Percentiles rank a stretch among this genome's conserved stretches.
These are phyloP conservation scores for Corydoras sp. DNA, from an alignment of 2,113 vertebrate genomes.

Conservation along the genomic window DNA sequence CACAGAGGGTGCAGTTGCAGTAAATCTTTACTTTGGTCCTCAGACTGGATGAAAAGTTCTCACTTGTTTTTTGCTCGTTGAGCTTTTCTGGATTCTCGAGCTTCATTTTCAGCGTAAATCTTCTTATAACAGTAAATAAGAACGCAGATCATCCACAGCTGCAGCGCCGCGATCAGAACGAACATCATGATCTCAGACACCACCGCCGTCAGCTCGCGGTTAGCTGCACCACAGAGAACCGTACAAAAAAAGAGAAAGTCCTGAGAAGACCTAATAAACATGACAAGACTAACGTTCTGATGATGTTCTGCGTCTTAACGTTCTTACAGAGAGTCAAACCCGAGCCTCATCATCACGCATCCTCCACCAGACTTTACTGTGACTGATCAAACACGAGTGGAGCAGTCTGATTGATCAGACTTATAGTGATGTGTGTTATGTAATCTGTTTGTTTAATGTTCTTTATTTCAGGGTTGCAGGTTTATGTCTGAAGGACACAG, in stretches of 20 bases:
- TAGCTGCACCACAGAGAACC: constrained; percentile 57
- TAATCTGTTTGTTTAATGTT: too few species aligned
- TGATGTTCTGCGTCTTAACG: too few species aligned
- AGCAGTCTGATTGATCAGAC: too few species aligned
- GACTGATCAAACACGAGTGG: neutral
- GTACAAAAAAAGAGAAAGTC: neutral
- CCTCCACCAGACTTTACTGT: too few species aligned
- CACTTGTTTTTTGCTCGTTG: constrained; percentile 62
- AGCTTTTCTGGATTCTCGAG: constrained; percentile 54
- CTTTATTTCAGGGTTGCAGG: too few species aligned
- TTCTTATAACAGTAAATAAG: constrained; percentile 85
- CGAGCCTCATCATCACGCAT: too few species aligned
- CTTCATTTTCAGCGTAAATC: constrained; percentile 71
- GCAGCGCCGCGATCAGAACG: constrained; percentile 76
- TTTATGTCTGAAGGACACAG: too few species aligned
- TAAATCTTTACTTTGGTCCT: neutral
- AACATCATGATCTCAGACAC: constrained; percentile 88
- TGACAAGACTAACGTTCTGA: too few species aligned
- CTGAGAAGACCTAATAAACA: neutral
- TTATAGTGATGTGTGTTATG: too few species aligned
- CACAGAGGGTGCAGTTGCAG: neutral
- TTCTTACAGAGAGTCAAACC: too few species aligned
- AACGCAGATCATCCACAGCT: constrained; percentile 79
- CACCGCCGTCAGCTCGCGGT: constrained; percentile 73
- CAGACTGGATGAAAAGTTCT: constrained; percentile 38